Evolutionary conservation across 1,140 invertebrate species (phyloP).

Genomic region (Drosophila suzukii): DNA sequence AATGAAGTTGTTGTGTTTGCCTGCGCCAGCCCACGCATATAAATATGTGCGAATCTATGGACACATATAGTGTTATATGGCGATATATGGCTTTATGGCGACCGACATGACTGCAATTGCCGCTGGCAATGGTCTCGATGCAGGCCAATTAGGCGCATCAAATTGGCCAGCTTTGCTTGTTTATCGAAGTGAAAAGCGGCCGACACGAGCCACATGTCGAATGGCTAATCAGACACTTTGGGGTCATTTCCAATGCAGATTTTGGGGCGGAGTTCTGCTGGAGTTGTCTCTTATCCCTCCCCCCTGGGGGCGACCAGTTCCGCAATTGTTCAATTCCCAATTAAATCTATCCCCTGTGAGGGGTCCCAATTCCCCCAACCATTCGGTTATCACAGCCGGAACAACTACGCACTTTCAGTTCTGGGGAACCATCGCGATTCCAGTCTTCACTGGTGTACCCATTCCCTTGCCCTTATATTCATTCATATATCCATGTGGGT

Average conservation of each 20-base stretch:
- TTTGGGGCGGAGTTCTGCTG: constrained; percentile 3
- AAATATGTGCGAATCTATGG: constrained; percentile 41
- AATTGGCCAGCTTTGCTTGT: constrained; percentile 54
- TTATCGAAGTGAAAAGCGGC: constrained; percentile 47
- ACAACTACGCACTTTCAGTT: constrained; percentile 18
- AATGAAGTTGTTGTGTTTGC: constrained; percentile 80
- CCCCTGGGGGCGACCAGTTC: neutral
- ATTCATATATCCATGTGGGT: neutral
- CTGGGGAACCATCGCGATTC: constrained; percentile 1
- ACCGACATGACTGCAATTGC: constrained; percentile 15
- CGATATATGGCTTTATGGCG: neutral
- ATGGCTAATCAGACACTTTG: constrained; percentile 66
- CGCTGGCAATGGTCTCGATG: constrained; percentile 47
- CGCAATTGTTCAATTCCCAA: constrained; percentile 13
- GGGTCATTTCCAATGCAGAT: constrained; percentile 56
- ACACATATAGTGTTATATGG: neutral
- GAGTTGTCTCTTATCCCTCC: neutral
- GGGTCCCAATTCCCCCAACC: neutral
- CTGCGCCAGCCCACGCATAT: constrained; percentile 74
- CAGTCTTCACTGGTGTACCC: too few species aligned
- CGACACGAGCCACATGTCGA: constrained; percentile 74
- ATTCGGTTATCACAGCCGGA: constrained; percentile 1
- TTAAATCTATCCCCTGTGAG: constrained; percentile 11
- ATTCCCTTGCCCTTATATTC: neutral
- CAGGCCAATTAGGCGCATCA: constrained; percentile 77